Conservation (phyloP, 2,797 vertebrate species). For the Bovichtus variegatus region DNA sequence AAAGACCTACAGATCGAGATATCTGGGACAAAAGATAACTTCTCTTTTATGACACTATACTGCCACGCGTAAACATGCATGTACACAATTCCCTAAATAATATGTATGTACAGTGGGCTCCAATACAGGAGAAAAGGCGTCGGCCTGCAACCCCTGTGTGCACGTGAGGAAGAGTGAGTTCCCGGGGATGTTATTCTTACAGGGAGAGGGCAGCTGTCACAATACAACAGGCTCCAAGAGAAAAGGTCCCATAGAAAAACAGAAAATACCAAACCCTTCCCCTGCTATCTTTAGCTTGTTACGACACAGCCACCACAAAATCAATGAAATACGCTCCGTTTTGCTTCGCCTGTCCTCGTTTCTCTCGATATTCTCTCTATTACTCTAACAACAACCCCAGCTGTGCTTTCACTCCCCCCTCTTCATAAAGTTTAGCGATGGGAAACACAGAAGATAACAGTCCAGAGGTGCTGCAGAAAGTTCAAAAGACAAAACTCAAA, state of each 20-base stretch:
- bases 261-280: constrained; percentile 70
- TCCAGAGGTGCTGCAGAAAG: constrained; percentile 26
- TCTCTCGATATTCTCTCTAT: neutral
- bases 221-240: constrained; percentile 73
- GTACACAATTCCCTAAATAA: constrained; percentile 38
- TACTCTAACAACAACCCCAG: constrained; percentile 41
- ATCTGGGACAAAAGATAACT: constrained; percentile 51
- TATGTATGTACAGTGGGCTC: constrained; percentile 32
- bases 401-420: constrained; percentile 19
- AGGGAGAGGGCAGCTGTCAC: constrained; percentile 85
- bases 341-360: neutral
- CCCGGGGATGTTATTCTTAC: constrained; percentile 87
- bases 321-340: constrained; percentile 53
- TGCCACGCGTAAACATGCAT: constrained; percentile 18
- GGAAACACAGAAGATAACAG: constrained; percentile 28
- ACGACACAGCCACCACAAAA: constrained; percentile 52
- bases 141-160: constrained; percentile 61
- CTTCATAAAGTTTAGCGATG: constrained; percentile 14
- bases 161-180: constrained; percentile 84
- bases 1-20: neutral
- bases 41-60: constrained; percentile 32
- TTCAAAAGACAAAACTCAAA: constrained; percentile 26
- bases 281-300: constrained; percentile 78
- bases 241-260: constrained; percentile 74
- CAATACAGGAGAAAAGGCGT: constrained; percentile 67